Conservation (phyloP, 2,888 invertebrate species). For the Iselma pallidipennis region DNA sequence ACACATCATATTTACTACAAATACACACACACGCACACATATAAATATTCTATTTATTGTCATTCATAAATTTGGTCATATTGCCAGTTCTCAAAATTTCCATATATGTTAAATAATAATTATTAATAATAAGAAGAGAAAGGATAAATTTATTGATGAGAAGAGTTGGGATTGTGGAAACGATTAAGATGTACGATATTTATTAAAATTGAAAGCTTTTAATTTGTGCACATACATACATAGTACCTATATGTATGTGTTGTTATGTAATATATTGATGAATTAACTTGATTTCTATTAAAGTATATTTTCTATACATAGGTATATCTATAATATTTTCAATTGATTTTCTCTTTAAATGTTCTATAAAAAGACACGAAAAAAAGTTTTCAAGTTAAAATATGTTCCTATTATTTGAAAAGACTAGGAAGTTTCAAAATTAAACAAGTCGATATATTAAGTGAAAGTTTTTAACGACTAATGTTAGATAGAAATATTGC, state of each 20-base stretch:
- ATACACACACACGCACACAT: slow-evolving; percentile 3
- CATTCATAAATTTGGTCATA: background rate
- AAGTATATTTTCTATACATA: too few species aligned
- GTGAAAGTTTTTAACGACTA: background rate
- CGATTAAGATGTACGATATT: too few species aligned
- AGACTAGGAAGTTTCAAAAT: background rate
- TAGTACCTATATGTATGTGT: too few species aligned
- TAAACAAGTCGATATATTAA: background rate
- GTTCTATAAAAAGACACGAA: background rate
- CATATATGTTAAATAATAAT: background rate
- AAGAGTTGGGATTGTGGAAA: too few species aligned
- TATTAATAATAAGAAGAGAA: background rate
- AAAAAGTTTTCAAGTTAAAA: background rate
- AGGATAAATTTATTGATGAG: too few species aligned
- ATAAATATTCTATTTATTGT: slow-evolving; percentile 17
- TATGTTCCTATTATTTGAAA: background rate
- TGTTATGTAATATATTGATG: background rate
- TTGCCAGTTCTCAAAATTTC: too few species aligned
- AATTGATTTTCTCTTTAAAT: too few species aligned
- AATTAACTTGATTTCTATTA: background rate
- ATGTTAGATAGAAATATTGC: too few species aligned
- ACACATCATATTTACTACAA: slow-evolving; percentile 34
- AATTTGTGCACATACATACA: background rate
- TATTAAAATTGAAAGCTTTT: background rate
- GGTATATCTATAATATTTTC: too few species aligned